Percentiles rank a stretch among this genome's conserved stretches.
phyloP scores from a whole-genome alignment of 2,797 vertebrate genomes.

The Rhabdomys pumilio region DNA sequence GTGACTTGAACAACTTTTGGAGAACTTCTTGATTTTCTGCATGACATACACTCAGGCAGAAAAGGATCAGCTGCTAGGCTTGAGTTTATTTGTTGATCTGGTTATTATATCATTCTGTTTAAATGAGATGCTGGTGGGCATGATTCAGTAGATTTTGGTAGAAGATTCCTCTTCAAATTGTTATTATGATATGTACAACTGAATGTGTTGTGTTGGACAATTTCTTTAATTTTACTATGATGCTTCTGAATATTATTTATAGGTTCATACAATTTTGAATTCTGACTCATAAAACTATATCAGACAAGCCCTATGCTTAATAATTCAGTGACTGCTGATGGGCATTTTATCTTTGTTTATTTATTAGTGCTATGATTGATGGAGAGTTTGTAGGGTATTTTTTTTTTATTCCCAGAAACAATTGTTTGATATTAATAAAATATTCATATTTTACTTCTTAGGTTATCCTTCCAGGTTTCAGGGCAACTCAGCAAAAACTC shows the following conservation, averaged over 20 bases:
- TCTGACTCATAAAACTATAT: conserved; percentile 70
- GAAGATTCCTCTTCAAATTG: conserved; percentile 35
- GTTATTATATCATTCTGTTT: conserved; percentile 54
- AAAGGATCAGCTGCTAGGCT: conserved; percentile 17
- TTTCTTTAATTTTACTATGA: conserved; percentile 71
- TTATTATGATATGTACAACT: conserved; percentile 55
- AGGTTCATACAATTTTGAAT: conserved; percentile 74
- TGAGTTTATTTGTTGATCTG: conserved; percentile 64
- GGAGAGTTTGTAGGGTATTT: neutral
- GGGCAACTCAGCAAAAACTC: neutral
- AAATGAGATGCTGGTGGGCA: neutral
- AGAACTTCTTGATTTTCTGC: conserved; percentile 42
- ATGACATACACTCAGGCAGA: conserved; percentile 39
- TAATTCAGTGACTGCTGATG: conserved; percentile 63
- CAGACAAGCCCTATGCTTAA: conserved; percentile 69
- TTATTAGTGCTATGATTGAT: conserved; percentile 63
- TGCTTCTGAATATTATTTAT: conserved; percentile 67
- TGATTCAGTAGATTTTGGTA: conserved; percentile 45
- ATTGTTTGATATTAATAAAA: conserved; percentile 55
- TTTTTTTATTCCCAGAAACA: conserved; percentile 18
- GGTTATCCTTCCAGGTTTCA: conserved; percentile 35
- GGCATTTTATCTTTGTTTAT: conserved; percentile 68
- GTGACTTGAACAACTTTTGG: neutral
- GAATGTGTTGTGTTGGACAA: conserved; percentile 58
- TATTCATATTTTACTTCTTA: conserved; percentile 27